Conservation (phyloP, 2,797 vertebrate genomes). For the Malurus splendens region DNA sequence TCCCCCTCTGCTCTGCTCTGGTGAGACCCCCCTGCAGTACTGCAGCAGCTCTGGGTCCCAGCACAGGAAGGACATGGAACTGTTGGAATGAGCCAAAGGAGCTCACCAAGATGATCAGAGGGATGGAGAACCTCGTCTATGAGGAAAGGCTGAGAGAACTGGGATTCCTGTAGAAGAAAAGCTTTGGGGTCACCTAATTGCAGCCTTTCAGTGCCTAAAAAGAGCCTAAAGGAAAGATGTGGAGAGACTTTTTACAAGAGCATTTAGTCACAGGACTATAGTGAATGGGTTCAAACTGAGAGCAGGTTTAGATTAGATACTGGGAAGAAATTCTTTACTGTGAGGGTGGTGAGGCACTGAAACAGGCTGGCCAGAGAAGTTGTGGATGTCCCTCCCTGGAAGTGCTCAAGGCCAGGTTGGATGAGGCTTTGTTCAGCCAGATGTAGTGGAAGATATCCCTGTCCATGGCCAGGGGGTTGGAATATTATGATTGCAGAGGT, state of each 20-base stretch:
- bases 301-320: neutral
- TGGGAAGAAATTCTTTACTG: neutral
- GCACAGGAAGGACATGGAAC: neutral
- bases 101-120: neutral
- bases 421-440: neutral
- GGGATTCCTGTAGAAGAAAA: neutral
- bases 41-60: neutral
- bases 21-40: neutral
- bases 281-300: neutral
- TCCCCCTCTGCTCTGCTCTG: neutral
- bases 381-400: neutral
- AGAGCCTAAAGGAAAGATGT: neutral
- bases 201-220: neutral
- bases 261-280: neutral
- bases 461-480: neutral
- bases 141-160: neutral
- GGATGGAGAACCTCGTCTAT: fast-evolving
- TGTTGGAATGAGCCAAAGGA: neutral
- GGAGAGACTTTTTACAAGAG: neutral
- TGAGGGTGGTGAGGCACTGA: neutral
- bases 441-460: neutral
- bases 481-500: neutral
- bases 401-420: neutral
- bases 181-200: neutral
- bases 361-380: neutral